phyloP scores from a whole-genome alignment of 2,797 vertebrate species.

The Otolemur crassicaudatus region DNA sequence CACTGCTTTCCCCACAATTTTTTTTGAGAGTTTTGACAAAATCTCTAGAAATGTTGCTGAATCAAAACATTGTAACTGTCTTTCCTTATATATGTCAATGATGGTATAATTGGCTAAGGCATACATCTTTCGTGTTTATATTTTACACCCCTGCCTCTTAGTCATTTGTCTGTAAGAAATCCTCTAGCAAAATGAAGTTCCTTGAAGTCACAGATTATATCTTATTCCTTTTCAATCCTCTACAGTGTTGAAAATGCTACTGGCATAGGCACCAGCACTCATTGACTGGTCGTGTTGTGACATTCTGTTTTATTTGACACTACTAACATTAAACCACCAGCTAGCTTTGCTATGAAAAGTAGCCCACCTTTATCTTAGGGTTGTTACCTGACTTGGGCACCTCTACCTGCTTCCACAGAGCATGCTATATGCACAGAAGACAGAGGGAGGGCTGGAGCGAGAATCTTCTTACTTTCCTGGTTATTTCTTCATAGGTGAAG shows the following conservation, averaged over 20 bases:
- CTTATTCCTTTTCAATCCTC: background rate
- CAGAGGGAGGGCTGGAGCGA: background rate
- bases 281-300: background rate
- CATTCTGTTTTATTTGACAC: conserved; percentile 22
- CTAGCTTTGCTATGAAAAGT: conserved; percentile 32
- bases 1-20: background rate
- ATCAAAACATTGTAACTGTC: conserved; percentile 15
- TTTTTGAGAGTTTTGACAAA: background rate
- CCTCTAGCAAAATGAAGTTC: background rate
- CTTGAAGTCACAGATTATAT: background rate
- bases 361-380: background rate
- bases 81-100: background rate
- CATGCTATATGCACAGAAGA: background rate
- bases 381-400: conserved; percentile 36
- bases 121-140: background rate
- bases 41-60: background rate
- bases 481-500: background rate
- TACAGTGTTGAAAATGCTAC: background rate
- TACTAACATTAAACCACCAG: background rate
- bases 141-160: background rate
- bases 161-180: background rate
- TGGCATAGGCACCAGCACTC: background rate
- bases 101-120: background rate
- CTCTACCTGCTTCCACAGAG: conserved; percentile 8
- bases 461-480: background rate